A percentile compares a stretch with the other conserved stretches of the same genome.
Evolutionary conservation across 2,888 invertebrate species (phyloP).

Genomic region (Nineta flava): DNA sequence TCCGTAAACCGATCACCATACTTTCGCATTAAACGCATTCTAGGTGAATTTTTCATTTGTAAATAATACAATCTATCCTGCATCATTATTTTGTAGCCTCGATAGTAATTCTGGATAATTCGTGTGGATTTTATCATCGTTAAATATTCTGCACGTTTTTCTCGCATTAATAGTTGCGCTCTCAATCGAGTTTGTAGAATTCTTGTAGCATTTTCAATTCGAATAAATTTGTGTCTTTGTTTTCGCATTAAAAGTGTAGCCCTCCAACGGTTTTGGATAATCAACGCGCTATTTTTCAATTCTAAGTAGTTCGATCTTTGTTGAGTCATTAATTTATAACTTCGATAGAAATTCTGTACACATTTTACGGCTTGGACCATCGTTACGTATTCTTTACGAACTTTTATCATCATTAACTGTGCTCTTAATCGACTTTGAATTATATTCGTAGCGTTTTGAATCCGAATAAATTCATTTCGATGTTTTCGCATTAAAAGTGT

Average conservation of each 20-base stretch:
- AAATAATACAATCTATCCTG: slow-evolving; percentile 24
- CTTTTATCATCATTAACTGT: slow-evolving; percentile 14
- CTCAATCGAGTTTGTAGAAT: slow-evolving; percentile 22
- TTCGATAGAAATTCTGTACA: slow-evolving; percentile 27
- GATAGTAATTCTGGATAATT: slow-evolving; percentile 25
- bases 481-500: slow-evolving; percentile 21
- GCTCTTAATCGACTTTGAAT: slow-evolving; percentile 23
- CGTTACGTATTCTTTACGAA: slow-evolving; percentile 14
- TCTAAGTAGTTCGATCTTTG: slow-evolving; percentile 24
- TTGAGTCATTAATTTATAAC: slow-evolving; percentile 23
- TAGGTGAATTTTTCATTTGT: slow-evolving; percentile 14
- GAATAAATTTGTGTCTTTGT: slow-evolving; percentile 1
- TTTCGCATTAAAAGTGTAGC: slow-evolving; percentile 16
- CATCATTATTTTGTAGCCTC: slow-evolving; percentile 25
- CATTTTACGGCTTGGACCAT: slow-evolving; percentile 13
- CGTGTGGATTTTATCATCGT: slow-evolving; percentile 13
- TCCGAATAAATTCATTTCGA: slow-evolving; percentile 14
- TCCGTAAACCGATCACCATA: slow-evolving; percentile 15
- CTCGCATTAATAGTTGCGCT: slow-evolving; percentile 16
- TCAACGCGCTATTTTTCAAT: slow-evolving; percentile 23
- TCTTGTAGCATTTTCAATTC: slow-evolving; percentile 17
- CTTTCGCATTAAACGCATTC: too few species aligned
- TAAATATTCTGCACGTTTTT: slow-evolving; percentile 14
- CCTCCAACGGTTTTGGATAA: slow-evolving; percentile 30
- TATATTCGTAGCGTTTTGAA: slow-evolving; percentile 14